phyloP scores from a whole-genome alignment of 2,888 invertebrate genomes.

The Diarsia dahlii region DNA sequence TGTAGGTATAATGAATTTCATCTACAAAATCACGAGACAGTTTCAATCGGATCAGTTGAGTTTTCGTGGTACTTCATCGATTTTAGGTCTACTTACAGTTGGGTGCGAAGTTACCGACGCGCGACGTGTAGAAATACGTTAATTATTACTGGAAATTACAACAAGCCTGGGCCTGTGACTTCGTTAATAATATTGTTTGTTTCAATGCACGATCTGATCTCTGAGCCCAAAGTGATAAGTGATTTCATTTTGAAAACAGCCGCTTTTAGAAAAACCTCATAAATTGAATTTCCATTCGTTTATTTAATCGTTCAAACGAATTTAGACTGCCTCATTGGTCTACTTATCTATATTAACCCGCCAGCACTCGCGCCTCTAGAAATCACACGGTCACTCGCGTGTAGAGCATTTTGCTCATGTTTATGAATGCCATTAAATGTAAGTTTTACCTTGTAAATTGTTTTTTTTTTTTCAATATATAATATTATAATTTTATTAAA shows the following conservation, averaged over 20 bases:
- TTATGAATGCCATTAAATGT: too few species aligned
- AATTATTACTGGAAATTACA: background rate
- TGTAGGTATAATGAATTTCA: slow-evolving; percentile 25
- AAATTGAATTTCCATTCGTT: background rate
- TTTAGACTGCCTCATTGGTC: background rate
- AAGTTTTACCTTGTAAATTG: too few species aligned
- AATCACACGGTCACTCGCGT: too few species aligned
- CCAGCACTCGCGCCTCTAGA: too few species aligned
- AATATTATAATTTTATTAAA: too few species aligned
- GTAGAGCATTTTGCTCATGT: too few species aligned
- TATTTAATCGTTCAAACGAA: background rate
- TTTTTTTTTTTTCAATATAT: too few species aligned
- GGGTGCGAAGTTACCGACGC: background rate
- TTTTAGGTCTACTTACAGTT: slow-evolving; percentile 6
- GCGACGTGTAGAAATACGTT: background rate
- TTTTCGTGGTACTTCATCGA: slow-evolving; percentile 16
- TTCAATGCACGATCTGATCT: background rate
- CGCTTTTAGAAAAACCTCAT: background rate
- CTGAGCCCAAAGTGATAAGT: background rate
- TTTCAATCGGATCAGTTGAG: slow-evolving; percentile 5
- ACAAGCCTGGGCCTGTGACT: background rate
- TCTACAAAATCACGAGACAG: slow-evolving; percentile 9
- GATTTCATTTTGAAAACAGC: background rate
- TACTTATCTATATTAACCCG: background rate
- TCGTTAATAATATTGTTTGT: background rate